Evolutionary conservation across 2,888 invertebrate genomes (phyloP), one percentile per base, ranked within the genome.

Genomic region (Pocota personata): DNA sequence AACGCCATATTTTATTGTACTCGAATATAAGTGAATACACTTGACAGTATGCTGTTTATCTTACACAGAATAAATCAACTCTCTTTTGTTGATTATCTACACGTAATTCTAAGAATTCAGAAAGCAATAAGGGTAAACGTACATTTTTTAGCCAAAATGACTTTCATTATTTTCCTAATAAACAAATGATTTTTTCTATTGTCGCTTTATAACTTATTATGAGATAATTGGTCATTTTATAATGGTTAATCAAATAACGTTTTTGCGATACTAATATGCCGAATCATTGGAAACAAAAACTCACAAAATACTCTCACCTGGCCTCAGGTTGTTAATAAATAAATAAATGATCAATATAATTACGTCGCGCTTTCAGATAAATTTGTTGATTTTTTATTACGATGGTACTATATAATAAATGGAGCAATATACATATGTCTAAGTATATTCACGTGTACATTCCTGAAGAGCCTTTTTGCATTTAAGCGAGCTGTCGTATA

Each of bases 141-240:
- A 35, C 2, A 10, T 35, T 2, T 35, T 46, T 21, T 19, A 7
- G 8, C 3, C 46, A 46, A 8, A 48, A 19, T 19, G 21, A 48
- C 55, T 14, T 30, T 55, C 16, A 52, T 27, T n/a, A 14, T 27
- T 24, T 52, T 14, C n/a, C 14, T 55, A 6, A 24, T 32, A 3
- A 10, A 32, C 3, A 5, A 6, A 1, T 1, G 12, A 8, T 55
- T 35, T 35, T 32, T 4, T 8, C 19, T 48, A n/a, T n/a, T 12
- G 21, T 24, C 24, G 19, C 5, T 35, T 57, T 57, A 57, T 19
- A 57, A 57, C 35, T 3, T 32, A 32, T 16, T 57, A 19, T 32
- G 30, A 67, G 24, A 52, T 67, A 12, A 67, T 16, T 1, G n/a
- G 40, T 60, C 40, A 37, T 6, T 67, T 67, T 67, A 67, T 67